Percentiles rank a stretch among this genome's conserved stretches.
Evolutionary conservation across 2,888 invertebrate species (phyloP).

Genomic region (Dasypolia templi): DNA sequence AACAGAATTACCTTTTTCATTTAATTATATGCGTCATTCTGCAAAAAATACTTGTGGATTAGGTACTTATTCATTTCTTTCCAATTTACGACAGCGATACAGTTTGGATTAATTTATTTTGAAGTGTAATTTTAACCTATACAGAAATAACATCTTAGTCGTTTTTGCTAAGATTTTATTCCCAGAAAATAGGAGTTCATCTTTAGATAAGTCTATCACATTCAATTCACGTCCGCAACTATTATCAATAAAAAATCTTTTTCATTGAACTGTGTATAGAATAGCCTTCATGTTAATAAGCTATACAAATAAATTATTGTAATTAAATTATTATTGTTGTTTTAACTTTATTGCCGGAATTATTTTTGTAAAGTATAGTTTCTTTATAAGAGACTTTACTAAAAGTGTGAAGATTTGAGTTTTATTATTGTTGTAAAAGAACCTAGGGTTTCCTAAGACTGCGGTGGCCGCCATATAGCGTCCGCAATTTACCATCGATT

Average conservation of each 20-base stretch:
- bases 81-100: not conserved
- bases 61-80: not conserved
- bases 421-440: not conserved
- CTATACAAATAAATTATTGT: slow-evolving; percentile 62
- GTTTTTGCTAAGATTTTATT: not conserved
- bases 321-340: slow-evolving; percentile 54
- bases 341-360: slow-evolving; percentile 65
- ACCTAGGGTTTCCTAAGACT: not conserved
- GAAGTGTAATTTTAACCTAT: not conserved
- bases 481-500: not conserved
- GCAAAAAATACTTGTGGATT: not conserved
- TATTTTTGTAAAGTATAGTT: slow-evolving; percentile 70
- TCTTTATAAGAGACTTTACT: slow-evolving; percentile 57
- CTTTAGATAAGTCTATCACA: not conserved
- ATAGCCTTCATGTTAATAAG: slow-evolving; percentile 65
- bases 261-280: slow-evolving; percentile 68
- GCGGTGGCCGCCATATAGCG: not conserved
- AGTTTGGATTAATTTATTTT: not conserved
- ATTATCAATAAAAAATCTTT: slow-evolving; percentile 41
- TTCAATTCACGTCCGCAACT: slow-evolving; percentile 42
- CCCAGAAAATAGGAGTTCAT: not conserved
- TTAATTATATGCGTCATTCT: not conserved
- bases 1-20: not conserved
- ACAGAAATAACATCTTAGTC: not conserved
- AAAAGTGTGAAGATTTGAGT: not conserved